A percentile compares a stretch with the other conserved stretches of the same genome.
These are phyloP conservation scores for Dilophus febrilis DNA, from an alignment of 2,888 invertebrate species.

Conservation along the genomic window DNA sequence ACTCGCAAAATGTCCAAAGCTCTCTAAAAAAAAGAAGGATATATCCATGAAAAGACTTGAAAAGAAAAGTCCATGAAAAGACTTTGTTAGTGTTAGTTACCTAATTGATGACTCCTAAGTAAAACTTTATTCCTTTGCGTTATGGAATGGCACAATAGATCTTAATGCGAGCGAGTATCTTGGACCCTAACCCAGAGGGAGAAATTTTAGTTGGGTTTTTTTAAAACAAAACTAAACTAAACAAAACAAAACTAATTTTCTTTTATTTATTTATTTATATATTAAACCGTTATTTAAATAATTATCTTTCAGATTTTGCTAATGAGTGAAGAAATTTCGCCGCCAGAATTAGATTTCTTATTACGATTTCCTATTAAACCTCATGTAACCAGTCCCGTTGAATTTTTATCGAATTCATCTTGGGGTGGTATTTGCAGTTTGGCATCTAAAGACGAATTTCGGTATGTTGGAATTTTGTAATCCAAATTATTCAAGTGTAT, in stretches of 20 bases:
- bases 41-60: no score
- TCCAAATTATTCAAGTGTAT: background rate
- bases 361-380: constrained; percentile 83
- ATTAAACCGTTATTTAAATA: constrained; percentile 9
- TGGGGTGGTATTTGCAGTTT: constrained; percentile 94
- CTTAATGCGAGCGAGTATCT: no score
- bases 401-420: constrained; percentile 77
- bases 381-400: constrained; percentile 85
- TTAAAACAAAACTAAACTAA: no score
- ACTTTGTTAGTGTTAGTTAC: no score
- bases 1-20: no score
- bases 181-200: no score
- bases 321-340: constrained; percentile 70
- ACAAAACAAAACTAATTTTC: background rate
- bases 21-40: no score
- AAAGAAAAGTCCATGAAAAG: no score
- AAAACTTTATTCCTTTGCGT: no score
- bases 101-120: no score
- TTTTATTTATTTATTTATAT: constrained; percentile 4
- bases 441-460: constrained; percentile 77
- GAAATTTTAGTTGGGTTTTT: no score
- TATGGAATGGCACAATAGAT: no score
- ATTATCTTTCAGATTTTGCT: constrained; percentile 83
- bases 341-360: constrained; percentile 78
- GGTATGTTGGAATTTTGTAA: constrained; percentile 20